Percentiles rank a stretch among this genome's conserved stretches.
Conservation (phyloP, 1,140 invertebrate species). For the Drosophila rufa region DNA sequence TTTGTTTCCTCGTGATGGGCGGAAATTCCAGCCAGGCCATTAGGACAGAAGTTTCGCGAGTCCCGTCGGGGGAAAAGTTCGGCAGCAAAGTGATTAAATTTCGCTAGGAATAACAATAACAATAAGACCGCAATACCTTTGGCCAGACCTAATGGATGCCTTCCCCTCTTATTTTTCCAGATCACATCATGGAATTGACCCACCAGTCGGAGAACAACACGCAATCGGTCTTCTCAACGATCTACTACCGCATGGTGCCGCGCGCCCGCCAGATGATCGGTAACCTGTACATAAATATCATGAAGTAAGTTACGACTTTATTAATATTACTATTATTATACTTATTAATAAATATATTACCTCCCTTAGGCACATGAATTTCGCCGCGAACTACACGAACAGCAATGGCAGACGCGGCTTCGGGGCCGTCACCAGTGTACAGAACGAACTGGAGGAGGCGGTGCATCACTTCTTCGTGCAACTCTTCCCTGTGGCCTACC, state of each 20-base stretch:
- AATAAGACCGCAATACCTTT: conserved; percentile 42
- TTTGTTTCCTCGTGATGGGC: conserved; percentile 35
- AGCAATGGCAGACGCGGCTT: conserved; percentile 58
- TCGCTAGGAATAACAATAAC: conserved; percentile 57
- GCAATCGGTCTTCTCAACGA: conserved; percentile 89
- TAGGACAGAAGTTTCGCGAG: conserved; percentile 58
- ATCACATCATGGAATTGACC: conserved; percentile 90
- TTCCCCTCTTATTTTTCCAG: conserved; percentile 86
- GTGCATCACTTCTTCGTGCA: conserved; percentile 92
- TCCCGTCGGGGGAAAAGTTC: conserved; percentile 44
- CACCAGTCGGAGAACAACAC: conserved; percentile 93
- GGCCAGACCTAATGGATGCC: conserved; percentile 13
- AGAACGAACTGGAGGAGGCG: conserved; percentile 86
- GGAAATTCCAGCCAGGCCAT: conserved; percentile 68
- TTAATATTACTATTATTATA: not conserved
- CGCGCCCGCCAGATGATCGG: conserved; percentile 88
- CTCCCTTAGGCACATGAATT: conserved; percentile 62
- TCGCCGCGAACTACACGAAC: conserved; percentile 70
- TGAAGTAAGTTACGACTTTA: conserved; percentile 86
- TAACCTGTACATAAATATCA: conserved; percentile 90
- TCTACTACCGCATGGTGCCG: conserved; percentile 90
- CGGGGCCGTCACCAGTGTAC: conserved; percentile 49
- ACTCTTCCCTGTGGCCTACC: conserved; percentile 93
- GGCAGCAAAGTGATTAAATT: conserved; percentile 76
- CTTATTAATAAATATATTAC: not conserved